These are phyloP conservation scores for Malurus alboscapulatus DNA, from an alignment of 2,113 vertebrate species.

Conservation along the genomic window DNA sequence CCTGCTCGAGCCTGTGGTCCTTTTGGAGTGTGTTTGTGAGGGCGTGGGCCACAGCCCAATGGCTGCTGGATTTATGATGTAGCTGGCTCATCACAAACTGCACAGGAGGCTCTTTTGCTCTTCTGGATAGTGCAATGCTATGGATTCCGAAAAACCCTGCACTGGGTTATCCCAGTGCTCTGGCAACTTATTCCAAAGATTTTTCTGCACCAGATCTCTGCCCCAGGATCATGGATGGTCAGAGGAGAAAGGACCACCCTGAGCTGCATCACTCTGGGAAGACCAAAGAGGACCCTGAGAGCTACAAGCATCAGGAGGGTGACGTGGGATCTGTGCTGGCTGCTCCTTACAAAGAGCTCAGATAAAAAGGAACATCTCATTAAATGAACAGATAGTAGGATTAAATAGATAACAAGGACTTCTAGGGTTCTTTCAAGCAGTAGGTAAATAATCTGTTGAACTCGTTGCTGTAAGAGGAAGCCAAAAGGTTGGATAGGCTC, in stretches of 20 bases:
- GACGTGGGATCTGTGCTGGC: not conserved
- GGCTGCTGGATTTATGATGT: not conserved
- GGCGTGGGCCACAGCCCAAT: not conserved
- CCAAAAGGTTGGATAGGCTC: not conserved
- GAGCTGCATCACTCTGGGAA: not conserved
- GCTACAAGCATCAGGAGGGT: not conserved
- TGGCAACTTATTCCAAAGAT: not conserved
- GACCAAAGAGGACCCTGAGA: not conserved
- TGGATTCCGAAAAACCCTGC: rapidly evolving
- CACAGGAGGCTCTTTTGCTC: not conserved
- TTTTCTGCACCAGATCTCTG: not conserved
- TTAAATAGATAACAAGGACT: not conserved
- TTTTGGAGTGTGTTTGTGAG: not conserved
- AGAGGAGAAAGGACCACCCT: not conserved
- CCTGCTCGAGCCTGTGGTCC: not conserved
- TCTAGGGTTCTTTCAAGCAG: rapidly evolving
- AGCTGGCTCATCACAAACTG: not conserved
- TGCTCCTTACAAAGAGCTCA: not conserved
- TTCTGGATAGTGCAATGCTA: rapidly evolving
- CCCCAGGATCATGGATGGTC: rapidly evolving
- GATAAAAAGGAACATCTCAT: not conserved
- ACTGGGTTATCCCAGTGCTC: not conserved
- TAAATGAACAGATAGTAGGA: not conserved
- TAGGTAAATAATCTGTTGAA: not conserved
- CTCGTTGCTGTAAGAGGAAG: not conserved